A percentile compares a stretch with the other conserved stretches of the same genome.
Evolutionary conservation across 2,113 vertebrate species (phyloP).

Genomic region (Leucoraja erinaceus): DNA sequence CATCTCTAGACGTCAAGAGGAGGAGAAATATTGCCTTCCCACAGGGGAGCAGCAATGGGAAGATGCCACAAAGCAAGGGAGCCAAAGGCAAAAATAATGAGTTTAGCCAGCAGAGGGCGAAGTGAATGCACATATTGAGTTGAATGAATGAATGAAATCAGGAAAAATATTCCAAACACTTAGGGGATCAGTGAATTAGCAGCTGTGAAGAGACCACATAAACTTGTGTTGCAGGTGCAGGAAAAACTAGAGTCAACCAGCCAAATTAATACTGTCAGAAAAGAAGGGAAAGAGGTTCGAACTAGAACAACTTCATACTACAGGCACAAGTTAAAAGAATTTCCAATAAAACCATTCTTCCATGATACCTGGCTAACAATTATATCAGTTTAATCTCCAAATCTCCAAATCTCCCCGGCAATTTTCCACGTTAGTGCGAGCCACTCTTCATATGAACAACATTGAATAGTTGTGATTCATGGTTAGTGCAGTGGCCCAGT

Average conservation of each 20-base stretch:
- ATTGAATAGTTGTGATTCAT: neutral
- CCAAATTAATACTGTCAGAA: too few species aligned
- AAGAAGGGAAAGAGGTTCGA: neutral
- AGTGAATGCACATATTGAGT: neutral
- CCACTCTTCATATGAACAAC: neutral
- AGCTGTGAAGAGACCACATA: neutral
- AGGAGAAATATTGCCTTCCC: too few species aligned
- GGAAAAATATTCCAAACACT: neutral
- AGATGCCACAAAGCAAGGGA: too few species aligned
- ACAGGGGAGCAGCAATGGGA: too few species aligned
- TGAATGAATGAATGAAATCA: neutral
- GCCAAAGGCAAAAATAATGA: neutral
- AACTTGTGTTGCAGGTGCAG: neutral
- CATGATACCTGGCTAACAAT: neutral
- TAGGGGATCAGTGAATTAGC: neutral
- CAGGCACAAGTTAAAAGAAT: neutral
- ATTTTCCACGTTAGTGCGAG: neutral
- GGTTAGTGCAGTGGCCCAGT: too few species aligned
- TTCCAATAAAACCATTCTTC: neutral
- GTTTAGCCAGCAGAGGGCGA: conserved; percentile 24
- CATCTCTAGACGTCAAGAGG: too few species aligned
- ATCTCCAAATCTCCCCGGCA: neutral
- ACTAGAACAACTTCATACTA: neutral
- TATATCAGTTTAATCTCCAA: neutral
- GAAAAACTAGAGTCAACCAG: neutral